Evolutionary conservation across 2,797 vertebrate species (phyloP), one percentile per base, ranked within the genome.

Genomic region (Philypnodon macrostomus): DNA sequence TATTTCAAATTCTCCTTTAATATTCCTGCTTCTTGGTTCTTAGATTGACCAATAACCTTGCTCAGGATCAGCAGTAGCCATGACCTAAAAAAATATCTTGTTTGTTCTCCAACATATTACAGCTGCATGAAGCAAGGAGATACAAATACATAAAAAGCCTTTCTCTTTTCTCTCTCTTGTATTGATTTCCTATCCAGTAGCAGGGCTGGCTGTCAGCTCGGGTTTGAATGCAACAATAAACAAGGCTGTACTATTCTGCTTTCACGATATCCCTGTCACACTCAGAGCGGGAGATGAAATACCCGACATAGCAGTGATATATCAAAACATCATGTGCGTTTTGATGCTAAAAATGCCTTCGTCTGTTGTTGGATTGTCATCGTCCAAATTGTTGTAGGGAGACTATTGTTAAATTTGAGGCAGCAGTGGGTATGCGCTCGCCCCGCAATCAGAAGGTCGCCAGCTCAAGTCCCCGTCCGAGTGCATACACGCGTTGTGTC

Each of bases 151-250:
- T 15, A 31, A 31, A 23, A 45, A n/a, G n/a, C n/a, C 36, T 1
- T 31, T 31, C 2, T n/a, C 11, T 7, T 33, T 47, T 2, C 14
- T 46, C 32, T 46, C 33, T 24, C 27, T 19, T 24, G 4, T 34
- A 29, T 21, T 31, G 13, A 17, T 26, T 39, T 41, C 32, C 16
- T 24, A 17, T 5, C 9, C 9, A 10, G 19, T n/a, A 53, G 4
- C 12, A 26, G 7, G 14, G 3, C n/a, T 26, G 18, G 27, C 38
- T 37, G 42, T 53, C 32, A 19, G 14, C 23, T 39, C 23, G 19
- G n/a, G 15, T 45, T 48, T 50, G 14, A 47, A 41, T 46, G 31
- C 14, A 37, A 37, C 36, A 41, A 15, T 47, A 21, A 10, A 23
- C 26, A 7, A 11, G 4, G 7, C 11, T 18, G 7, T 13, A 12